Conservation (phyloP, 2,113 vertebrate species). For the Lontra canadensis region DNA sequence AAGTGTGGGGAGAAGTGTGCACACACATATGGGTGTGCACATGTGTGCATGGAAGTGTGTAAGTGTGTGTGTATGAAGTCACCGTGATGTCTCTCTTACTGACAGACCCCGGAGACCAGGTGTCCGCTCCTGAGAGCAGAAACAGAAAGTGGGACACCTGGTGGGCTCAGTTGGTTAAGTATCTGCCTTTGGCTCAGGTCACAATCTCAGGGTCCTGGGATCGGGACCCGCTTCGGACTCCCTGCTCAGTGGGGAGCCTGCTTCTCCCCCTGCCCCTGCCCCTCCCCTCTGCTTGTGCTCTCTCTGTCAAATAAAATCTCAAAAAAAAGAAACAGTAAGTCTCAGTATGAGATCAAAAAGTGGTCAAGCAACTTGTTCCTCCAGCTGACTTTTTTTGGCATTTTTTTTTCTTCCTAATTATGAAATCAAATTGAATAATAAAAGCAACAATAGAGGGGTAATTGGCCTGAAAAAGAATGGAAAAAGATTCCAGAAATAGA, state of each 20-base stretch:
- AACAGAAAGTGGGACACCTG: not conserved
- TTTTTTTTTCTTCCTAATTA: not conserved
- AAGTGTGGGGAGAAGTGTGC: not conserved
- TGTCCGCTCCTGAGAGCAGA: accelerated
- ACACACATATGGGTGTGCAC: not conserved
- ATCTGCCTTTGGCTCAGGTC: not conserved
- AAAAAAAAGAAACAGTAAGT: not conserved
- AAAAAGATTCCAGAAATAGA: not conserved
- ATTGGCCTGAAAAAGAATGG: not conserved
- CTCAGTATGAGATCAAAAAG: not conserved
- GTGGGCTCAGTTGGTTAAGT: not conserved
- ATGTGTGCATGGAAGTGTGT: not conserved
- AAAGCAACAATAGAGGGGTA: not conserved
- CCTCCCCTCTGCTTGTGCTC: not conserved
- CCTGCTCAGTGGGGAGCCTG: not conserved
- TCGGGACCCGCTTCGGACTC: not conserved
- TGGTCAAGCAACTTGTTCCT: not conserved
- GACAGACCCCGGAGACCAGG: not conserved
- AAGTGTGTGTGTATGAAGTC: not conserved
- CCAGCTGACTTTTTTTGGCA: not conserved
- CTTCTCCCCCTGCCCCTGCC: not conserved
- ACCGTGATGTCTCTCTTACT: accelerated
- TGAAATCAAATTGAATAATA: not conserved
- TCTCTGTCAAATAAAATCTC: not conserved
- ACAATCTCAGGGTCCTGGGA: not conserved